Evolutionary conservation across 1,140 invertebrate genomes (phyloP).

Genomic region (Trigoniulus corallinus): DNA sequence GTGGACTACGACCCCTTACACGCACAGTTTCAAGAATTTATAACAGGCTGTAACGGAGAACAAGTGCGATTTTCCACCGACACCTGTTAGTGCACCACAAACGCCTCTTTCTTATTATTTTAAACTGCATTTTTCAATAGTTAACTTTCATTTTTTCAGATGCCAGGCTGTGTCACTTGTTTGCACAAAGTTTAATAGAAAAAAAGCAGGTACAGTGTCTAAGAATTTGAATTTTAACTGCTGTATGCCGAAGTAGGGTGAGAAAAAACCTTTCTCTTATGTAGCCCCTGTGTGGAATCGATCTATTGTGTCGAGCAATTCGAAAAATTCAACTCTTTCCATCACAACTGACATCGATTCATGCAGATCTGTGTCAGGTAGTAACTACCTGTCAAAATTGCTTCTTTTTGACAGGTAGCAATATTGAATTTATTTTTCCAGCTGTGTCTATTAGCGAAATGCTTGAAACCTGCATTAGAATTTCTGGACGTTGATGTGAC

Average conservation of each 20-base stretch:
- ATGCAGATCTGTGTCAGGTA: slow-evolving; percentile 76
- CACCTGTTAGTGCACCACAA: slow-evolving; percentile 49
- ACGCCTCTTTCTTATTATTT: background rate
- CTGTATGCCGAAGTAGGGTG: background rate
- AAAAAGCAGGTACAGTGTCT: slow-evolving; percentile 31
- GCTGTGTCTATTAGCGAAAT: slow-evolving; percentile 75
- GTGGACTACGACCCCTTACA: slow-evolving; percentile 33
- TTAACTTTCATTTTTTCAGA: slow-evolving; percentile 45
- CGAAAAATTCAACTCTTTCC: slow-evolving; percentile 71
- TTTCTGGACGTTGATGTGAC: slow-evolving; percentile 82
- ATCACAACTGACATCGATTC: slow-evolving; percentile 79
- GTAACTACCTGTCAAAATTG: background rate
- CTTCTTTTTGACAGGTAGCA: no score
- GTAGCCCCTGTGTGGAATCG: slow-evolving; percentile 64
- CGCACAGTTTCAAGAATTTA: slow-evolving; percentile 32
- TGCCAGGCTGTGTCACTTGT: slow-evolving; percentile 69
- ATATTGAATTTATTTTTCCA: slow-evolving; percentile 15
- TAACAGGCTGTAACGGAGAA: slow-evolving; percentile 44
- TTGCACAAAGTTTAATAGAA: slow-evolving; percentile 60
- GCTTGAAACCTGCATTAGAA: slow-evolving; percentile 75
- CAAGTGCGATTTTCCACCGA: slow-evolving; percentile 71
- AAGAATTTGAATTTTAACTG: background rate
- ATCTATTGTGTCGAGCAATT: slow-evolving; percentile 64
- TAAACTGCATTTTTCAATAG: background rate
- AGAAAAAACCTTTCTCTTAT: slow-evolving; percentile 11